Percentiles rank a stretch among this genome's conserved stretches.
phyloP scores from a whole-genome alignment of 2,797 vertebrate species.

The Pelobates cultripes region DNA sequence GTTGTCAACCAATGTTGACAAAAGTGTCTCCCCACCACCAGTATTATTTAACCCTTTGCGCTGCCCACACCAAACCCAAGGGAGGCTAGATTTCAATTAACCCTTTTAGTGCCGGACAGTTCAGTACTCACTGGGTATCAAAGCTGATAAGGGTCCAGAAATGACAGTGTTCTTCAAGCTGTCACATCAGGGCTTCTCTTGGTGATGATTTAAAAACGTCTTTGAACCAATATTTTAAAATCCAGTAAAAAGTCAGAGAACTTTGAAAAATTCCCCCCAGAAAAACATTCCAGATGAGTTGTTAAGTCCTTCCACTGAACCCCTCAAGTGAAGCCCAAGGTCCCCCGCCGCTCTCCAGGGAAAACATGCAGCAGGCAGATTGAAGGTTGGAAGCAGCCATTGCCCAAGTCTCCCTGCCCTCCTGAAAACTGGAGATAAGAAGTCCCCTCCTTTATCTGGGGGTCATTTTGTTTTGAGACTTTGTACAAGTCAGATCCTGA shows the following conservation, averaged over 20 bases:
- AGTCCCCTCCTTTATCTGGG: slow-evolving; percentile 40
- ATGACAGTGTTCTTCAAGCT: not conserved
- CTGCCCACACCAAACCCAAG: not conserved
- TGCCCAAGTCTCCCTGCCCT: not conserved
- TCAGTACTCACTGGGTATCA: not conserved
- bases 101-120: not conserved
- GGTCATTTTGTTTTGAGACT: slow-evolving; percentile 54
- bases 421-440: not conserved
- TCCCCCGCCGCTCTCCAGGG: not conserved
- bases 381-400: not conserved
- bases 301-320: not conserved
- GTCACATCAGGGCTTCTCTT: not conserved
- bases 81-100: not conserved
- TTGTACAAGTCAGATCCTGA: slow-evolving; percentile 51
- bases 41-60: too few relatives aligned
- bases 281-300: not conserved
- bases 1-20: too few relatives aligned
- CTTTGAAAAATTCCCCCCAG: not conserved
- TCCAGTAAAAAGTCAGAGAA: not conserved
- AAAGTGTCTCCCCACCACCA: too few relatives aligned
- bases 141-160: not conserved
- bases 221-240: too few relatives aligned
- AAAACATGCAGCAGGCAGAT: not conserved
- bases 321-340: not conserved
- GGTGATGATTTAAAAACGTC: not conserved